These are phyloP conservation scores for Probaryconus sp. DNA, from an alignment of 1,140 invertebrate genomes.

Conservation along the genomic window DNA sequence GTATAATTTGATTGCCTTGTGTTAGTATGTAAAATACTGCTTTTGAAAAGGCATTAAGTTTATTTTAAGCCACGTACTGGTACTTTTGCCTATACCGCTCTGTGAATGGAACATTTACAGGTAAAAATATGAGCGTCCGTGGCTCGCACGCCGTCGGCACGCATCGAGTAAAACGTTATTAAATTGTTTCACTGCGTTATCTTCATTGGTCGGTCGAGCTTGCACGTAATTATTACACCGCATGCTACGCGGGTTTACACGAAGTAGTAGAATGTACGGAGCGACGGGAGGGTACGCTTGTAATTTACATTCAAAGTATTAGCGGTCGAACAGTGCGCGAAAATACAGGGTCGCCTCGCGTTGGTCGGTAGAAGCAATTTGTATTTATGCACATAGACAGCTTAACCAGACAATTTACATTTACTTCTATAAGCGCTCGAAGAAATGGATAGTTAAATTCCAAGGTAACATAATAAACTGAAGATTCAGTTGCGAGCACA, in stretches of 20 bases:
- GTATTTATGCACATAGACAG: conserved; percentile 52
- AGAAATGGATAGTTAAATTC: conserved; percentile 51
- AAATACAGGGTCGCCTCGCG: conserved; percentile 49
- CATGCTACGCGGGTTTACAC: conserved; percentile 49
- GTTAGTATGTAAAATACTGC: conserved; percentile 10
- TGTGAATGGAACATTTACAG: conserved; percentile 15
- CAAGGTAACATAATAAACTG: conserved; percentile 45
- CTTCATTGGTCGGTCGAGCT: conserved; percentile 51
- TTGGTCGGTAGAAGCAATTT: conserved; percentile 39
- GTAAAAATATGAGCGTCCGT: conserved; percentile 15
- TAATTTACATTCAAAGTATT: conserved; percentile 53
- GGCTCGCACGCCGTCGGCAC: conserved; percentile 8
- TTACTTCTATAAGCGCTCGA: conserved; percentile 24
- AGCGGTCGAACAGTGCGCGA: conserved; percentile 48
- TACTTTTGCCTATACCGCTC: conserved; percentile 1
- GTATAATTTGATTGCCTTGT: background rate
- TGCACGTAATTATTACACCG: conserved; percentile 58
- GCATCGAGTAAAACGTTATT: conserved; percentile 57
- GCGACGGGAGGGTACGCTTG: conserved; percentile 22
- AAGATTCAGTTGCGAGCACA: conserved; percentile 7
- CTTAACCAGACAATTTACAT: conserved; percentile 48
- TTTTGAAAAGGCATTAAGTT: conserved; percentile 8
- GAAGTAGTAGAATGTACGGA: conserved; percentile 27
- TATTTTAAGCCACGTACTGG: conserved; percentile 12
- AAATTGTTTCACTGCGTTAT: conserved; percentile 67